These are phyloP conservation scores for Neopipo cinnamomea DNA, from an alignment of 2,113 vertebrate genomes.

Conservation along the genomic window DNA sequence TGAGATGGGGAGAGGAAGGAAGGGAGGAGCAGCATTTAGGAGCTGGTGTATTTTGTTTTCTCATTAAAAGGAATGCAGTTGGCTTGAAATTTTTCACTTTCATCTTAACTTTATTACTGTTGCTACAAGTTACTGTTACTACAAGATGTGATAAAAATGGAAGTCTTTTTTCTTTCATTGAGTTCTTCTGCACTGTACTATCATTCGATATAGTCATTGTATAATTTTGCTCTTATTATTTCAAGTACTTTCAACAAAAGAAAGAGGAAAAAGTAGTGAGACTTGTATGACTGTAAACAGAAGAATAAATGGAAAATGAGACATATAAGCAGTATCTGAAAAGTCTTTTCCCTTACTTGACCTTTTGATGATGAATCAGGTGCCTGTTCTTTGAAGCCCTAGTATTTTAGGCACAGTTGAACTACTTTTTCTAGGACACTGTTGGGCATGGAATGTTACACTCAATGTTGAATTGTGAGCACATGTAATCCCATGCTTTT, in stretches of 20 bases:
- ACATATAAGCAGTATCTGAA: neutral
- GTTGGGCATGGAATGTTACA: neutral
- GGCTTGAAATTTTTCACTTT: slow-evolving; percentile 28
- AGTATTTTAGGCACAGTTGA: neutral
- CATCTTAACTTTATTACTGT: neutral
- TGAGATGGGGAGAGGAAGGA: slow-evolving; percentile 58
- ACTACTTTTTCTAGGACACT: neutral
- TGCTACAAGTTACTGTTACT: neutral
- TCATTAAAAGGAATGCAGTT: neutral
- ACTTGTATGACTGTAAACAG: neutral
- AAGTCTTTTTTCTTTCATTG: neutral
- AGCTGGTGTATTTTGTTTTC: slow-evolving; percentile 35
- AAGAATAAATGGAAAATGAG: neutral
- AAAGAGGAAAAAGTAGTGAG: neutral
- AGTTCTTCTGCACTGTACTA: neutral
- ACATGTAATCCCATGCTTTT: neutral
- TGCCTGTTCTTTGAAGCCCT: neutral
- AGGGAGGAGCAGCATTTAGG: slow-evolving; percentile 49
- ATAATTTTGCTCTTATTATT: neutral
- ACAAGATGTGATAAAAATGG: neutral
- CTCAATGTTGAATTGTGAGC: neutral
- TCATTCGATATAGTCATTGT: no score
- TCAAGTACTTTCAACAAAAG: neutral
- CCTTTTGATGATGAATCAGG: neutral
- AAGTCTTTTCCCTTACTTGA: neutral